Conservation (phyloP, 1,140 invertebrate genomes). For the Drosophila sp. region DNA sequence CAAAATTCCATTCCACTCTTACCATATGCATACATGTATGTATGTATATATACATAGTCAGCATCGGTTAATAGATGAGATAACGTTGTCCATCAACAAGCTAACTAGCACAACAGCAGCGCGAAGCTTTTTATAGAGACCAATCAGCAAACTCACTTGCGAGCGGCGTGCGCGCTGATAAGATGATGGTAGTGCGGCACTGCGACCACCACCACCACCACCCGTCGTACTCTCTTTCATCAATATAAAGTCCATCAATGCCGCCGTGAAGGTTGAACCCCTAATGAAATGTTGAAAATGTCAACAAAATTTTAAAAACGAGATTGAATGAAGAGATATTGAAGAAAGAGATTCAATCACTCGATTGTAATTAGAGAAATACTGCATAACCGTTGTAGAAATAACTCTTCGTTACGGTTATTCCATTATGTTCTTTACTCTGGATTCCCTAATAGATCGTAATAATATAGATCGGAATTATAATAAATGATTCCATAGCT, state of each 20-base stretch:
- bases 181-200: slow-evolving; percentile 30
- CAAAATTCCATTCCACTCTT: slow-evolving; percentile 41
- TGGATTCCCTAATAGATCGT: too few relatives aligned
- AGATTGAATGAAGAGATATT: too few relatives aligned
- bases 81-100: slow-evolving; percentile 50
- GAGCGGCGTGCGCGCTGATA: slow-evolving; percentile 69
- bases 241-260: slow-evolving; percentile 4
- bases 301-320: too few relatives aligned
- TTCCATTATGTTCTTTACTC: too few relatives aligned
- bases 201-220: too few relatives aligned
- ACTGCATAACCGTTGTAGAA: too few relatives aligned
- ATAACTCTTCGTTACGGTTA: too few relatives aligned
- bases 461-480: too few relatives aligned
- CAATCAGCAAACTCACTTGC: slow-evolving; percentile 61
- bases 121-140: slow-evolving; percentile 67
- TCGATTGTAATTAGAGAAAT: too few relatives aligned
- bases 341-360: too few relatives aligned
- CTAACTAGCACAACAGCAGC: slow-evolving; percentile 71
- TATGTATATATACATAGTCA: slow-evolving; percentile 19
- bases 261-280: neutral
- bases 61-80: slow-evolving; percentile 49
- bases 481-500: too few relatives aligned
- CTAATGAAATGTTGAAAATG: too few relatives aligned
- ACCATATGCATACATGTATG: neutral
- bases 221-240: neutral